Evolutionary conservation across 2,888 invertebrate species (phyloP).

Genomic region (Orchesellides sinensis): DNA sequence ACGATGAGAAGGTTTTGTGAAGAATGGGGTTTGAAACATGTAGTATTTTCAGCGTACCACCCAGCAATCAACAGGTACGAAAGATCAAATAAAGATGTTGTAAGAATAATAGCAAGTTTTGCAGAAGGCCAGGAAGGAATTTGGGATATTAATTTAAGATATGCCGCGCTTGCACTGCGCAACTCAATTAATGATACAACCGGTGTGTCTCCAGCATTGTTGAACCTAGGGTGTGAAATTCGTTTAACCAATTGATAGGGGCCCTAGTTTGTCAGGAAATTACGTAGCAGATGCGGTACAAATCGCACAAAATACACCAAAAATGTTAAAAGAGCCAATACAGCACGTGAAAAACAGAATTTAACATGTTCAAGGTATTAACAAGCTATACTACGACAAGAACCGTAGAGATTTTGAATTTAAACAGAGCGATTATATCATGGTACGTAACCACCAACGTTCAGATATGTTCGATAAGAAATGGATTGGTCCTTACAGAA

Average conservation of each 20-base stretch:
- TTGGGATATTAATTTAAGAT: conserved; percentile 29
- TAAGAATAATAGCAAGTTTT: conserved; percentile 24
- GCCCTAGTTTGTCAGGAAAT: neutral
- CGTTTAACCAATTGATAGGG: neutral
- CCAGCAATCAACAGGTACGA: conserved; percentile 28
- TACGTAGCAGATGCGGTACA: neutral
- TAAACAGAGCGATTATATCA: conserved; percentile 25
- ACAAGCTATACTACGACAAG: conserved; percentile 47
- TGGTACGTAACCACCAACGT: conserved; percentile 5
- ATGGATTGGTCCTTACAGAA: conserved; percentile 17
- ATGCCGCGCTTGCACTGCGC: neutral
- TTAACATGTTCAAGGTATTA: conserved; percentile 12
- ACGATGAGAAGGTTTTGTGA: conserved; percentile 17
- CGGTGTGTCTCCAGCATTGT: conserved; percentile 21
- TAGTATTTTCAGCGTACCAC: conserved; percentile 16
- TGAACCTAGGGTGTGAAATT: neutral
- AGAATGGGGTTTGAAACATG: conserved; percentile 17
- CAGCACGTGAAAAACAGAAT: conserved; percentile 21
- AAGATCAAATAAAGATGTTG: conserved; percentile 34
- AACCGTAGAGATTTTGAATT: conserved; percentile 19
- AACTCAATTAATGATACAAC: conserved; percentile 29
- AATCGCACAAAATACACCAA: conserved; percentile 5
- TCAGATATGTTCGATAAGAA: conserved; percentile 8
- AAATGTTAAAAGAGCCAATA: conserved; percentile 13
- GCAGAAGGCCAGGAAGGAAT: neutral